A percentile compares a stretch with the other conserved stretches of the same genome.
Conservation (phyloP, 2,888 invertebrate genomes). For the Machimus atricapillus region DNA sequence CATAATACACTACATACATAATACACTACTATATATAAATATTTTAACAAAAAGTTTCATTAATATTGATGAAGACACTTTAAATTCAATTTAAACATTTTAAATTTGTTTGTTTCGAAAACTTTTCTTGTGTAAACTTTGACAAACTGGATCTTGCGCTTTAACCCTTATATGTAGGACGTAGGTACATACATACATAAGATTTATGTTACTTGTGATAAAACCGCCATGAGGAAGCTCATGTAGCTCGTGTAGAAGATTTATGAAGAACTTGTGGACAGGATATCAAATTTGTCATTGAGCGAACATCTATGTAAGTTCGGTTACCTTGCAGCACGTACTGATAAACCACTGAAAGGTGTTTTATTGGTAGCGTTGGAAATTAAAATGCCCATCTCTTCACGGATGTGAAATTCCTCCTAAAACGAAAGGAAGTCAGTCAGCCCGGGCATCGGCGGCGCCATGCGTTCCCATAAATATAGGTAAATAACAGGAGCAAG, state of each 20-base stretch:
- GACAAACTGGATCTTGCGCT: too few relatives aligned
- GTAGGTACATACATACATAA: too few relatives aligned
- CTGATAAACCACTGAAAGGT: neutral
- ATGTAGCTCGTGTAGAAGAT: neutral
- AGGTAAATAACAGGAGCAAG: neutral
- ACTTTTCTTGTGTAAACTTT: too few relatives aligned
- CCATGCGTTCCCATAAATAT: neutral
- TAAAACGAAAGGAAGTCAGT: neutral
- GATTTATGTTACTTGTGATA: too few relatives aligned
- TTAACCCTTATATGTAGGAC: too few relatives aligned
- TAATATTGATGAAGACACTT: too few relatives aligned
- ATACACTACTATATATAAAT: too few relatives aligned
- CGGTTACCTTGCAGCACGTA: neutral
- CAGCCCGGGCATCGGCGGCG: neutral
- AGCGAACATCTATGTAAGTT: neutral
- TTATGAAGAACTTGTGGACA: conserved; percentile 11
- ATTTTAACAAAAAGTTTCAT: too few relatives aligned
- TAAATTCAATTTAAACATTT: too few relatives aligned
- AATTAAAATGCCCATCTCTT: neutral
- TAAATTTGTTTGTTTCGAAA: too few relatives aligned
- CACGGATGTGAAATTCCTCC: neutral
- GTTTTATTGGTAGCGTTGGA: neutral
- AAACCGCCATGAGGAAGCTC: too few relatives aligned
- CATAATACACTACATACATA: too few relatives aligned
- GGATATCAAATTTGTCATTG: conserved; percentile 7